Evolutionary conservation across 2,113 vertebrate species (phyloP), one percentile per base, ranked within the genome.

Genomic region (Phaethornis superciliosus): DNA sequence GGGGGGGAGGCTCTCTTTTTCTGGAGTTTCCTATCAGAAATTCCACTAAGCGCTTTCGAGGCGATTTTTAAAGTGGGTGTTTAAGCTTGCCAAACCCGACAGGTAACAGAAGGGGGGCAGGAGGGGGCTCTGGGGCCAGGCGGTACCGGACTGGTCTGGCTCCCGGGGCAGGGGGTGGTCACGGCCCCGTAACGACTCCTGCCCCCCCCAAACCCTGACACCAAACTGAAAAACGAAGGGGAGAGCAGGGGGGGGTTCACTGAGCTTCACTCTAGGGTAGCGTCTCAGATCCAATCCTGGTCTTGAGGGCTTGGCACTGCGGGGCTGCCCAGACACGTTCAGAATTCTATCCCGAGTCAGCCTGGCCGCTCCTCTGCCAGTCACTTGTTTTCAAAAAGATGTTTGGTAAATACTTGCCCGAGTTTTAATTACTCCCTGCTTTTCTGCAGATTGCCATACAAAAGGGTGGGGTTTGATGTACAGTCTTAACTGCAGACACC

Each of bases 201-300:
- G 40, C 17, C n/a, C n/a, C 10, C 58, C 58, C 4, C 20, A 32
- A 21, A 28, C 3, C 17, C 12, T 7, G 17, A 15, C 23, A 3
- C 4, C 11, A 40, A 40, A 21, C 24, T 10, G 15, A 10, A 21
- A 30, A 19, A 40, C 11, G 2, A 0, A 11, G 4, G 19, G 60
- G 26, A 42, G 40, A 42, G 40, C 18, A 15, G 55, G 26, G 52
- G 35, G 28, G 14, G 24, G 28, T 30, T 6, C 9, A 0, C 21
- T 0, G 11, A 4, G 32, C 9, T 21, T 28, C 46, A 21, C 4
- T 13, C 2, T 40, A 4, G 14, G 3, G 4, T 26, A 18, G 7
- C 40, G 26, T 6, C 19, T 42, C 19, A 4, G 20, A 11, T 8
- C 26, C 4, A 0, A 0, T 26, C 63, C 10, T 9, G 3, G 4